Conservation (phyloP, 2,888 invertebrate species). For the Enoplolaimus lenunculus region DNA sequence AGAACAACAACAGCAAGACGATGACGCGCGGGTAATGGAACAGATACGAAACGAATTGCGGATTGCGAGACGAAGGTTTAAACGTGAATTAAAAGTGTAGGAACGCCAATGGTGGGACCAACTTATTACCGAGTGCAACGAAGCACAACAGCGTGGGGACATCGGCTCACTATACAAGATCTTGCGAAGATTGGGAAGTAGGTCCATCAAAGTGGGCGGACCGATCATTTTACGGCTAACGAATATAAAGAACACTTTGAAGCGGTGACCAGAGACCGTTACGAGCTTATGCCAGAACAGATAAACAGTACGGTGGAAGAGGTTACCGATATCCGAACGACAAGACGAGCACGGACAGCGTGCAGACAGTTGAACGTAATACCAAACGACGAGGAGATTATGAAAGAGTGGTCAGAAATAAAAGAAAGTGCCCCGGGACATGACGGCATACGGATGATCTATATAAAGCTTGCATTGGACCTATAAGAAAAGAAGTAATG, state of each 20-base stretch:
- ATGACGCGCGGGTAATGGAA: background rate
- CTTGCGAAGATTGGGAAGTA: constrained; percentile 1
- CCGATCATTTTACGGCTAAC: constrained; percentile 9
- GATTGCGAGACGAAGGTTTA: background rate
- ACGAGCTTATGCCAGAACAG: background rate
- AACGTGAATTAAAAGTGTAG: background rate
- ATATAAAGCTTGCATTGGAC: background rate
- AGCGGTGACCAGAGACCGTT: background rate
- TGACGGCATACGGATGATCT: constrained; percentile 9
- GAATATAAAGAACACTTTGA: constrained; percentile 10
- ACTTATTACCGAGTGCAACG: background rate
- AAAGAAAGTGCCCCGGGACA: constrained; percentile 4
- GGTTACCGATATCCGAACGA: constrained; percentile 3
- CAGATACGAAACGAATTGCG: background rate
- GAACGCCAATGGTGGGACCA: constrained; percentile 9
- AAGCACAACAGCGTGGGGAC: constrained; percentile 2
- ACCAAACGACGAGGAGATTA: constrained; percentile 6
- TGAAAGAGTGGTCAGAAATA: constrained; percentile 8
- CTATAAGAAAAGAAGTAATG: constrained; percentile 1
- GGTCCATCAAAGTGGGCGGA: background rate
- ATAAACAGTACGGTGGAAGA: background rate
- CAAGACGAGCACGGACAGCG: background rate
- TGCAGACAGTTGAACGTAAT: background rate
- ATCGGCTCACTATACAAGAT: background rate
- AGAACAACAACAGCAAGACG: background rate